phyloP scores from a whole-genome alignment of 2,888 invertebrate genomes.

The Dasypogon diadema region DNA sequence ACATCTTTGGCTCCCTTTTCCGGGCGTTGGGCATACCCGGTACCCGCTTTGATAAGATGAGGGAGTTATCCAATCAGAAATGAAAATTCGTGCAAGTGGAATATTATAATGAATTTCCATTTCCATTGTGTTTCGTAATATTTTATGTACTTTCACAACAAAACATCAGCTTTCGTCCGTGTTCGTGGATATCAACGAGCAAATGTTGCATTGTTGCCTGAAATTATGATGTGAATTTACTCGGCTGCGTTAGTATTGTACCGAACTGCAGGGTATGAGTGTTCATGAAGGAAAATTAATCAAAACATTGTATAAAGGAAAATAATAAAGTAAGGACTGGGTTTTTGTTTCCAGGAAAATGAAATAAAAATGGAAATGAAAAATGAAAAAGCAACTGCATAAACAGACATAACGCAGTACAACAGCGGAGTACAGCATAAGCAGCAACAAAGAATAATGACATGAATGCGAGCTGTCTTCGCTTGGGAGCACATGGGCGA shows the following conservation, averaged over 20 bases:
- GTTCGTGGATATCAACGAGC: slow-evolving; percentile 13
- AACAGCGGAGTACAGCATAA: slow-evolving; percentile 31
- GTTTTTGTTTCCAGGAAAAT: slow-evolving; percentile 49
- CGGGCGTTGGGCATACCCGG: slow-evolving; percentile 1
- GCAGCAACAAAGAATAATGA: slow-evolving; percentile 51
- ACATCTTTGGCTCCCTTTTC: slow-evolving; percentile 32
- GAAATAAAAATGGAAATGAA: slow-evolving; percentile 44
- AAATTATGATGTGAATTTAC: slow-evolving; percentile 45
- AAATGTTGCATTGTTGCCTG: slow-evolving; percentile 46
- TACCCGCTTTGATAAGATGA: slow-evolving; percentile 53
- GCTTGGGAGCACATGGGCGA: slow-evolving; percentile 55
- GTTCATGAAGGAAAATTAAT: slow-evolving; percentile 64
- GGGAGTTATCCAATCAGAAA: slow-evolving; percentile 58
- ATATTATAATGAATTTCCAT: slow-evolving; percentile 58
- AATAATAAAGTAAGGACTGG: slow-evolving; percentile 64
- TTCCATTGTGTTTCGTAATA: slow-evolving; percentile 56
- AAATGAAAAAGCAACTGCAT: slow-evolving; percentile 45
- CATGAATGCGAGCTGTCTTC: slow-evolving; percentile 53
- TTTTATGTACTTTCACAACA: slow-evolving; percentile 48
- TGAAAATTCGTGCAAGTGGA: slow-evolving; percentile 57
- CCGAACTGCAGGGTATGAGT: slow-evolving; percentile 50
- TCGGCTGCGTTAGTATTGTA: slow-evolving; percentile 48
- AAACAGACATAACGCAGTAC: slow-evolving; percentile 34
- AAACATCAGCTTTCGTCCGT: slow-evolving; percentile 34
- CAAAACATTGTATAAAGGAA: slow-evolving; percentile 69